Evolutionary conservation across 2,888 invertebrate genomes (phyloP), one percentile per base, ranked within the genome.

Genomic region (Drosophila neutralis): DNA sequence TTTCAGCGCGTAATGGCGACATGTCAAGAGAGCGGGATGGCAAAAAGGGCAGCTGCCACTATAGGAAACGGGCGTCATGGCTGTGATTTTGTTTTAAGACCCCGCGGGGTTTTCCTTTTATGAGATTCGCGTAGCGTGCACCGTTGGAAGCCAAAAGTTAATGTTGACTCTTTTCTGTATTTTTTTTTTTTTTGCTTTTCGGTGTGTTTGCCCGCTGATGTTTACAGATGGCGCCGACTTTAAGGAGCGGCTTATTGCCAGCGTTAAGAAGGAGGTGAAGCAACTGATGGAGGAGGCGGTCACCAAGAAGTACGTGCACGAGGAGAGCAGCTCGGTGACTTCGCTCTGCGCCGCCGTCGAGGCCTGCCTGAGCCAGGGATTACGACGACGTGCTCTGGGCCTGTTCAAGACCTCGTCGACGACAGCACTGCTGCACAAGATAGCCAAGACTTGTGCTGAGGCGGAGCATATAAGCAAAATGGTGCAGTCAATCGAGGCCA

Each of bases 211-310:
- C 64, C 72, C 27, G 33, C 15, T 24, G 45, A 15, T 64, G 62
- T 63, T 75, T 75, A 6, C 79, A 92, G 92, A 92, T 78, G 82
- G 80, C 68, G 68, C 68, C 52, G 95, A 96, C 89, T 95, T 95
- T 93, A 96, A 96, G 93, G 96, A 97, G 92, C 95, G 95, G 87
- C 94, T 97, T 81, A 96, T 97, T 76, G 95, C 95, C 52, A 95
- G 95, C 77, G 97, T 97, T 60, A 97, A 97, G 93, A 97, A 97
- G 92, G 97, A 98, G 94, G 98, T 98, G 64, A 98, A 98, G 92
- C 97, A 98, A 93, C 95, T 98, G 65, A 98, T 98, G 98, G 98
- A 98, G 94, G 98, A 98, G 92, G 97, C 98, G 24, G 98, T 98
- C 18, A 98, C 98, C 18, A 95, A 97, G 78, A 98, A 98, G 93